phyloP scores from a whole-genome alignment of 2,888 invertebrate species.

The Parnassius mnemosyne region DNA sequence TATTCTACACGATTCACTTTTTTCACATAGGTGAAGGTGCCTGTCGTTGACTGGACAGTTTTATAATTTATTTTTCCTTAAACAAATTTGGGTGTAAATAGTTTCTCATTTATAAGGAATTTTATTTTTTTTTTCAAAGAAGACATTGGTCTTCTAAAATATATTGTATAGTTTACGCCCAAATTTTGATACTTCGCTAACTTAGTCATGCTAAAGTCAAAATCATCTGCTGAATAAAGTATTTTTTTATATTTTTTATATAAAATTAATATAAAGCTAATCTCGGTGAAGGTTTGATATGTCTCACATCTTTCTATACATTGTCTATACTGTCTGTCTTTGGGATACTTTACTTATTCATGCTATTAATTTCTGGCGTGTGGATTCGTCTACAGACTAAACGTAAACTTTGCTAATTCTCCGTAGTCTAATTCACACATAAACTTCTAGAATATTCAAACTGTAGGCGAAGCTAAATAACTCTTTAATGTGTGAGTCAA shows the following conservation, averaged over 20 bases:
- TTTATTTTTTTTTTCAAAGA: too few relatives aligned
- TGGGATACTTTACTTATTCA: conserved; percentile 38
- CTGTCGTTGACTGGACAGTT: conserved; percentile 30
- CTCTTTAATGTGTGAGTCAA: conserved; percentile 6
- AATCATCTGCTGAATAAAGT: conserved; percentile 23
- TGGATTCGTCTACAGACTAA: conserved; percentile 12
- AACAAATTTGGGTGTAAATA: conserved; percentile 16
- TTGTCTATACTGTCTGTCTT: conserved; percentile 39
- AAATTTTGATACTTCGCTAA: conserved; percentile 3
- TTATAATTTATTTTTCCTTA: conserved; percentile 1
- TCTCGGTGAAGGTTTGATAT: conserved; percentile 80
- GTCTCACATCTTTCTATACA: conserved; percentile 41
- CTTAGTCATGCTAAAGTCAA: conserved; percentile 15
- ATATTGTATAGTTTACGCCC: conserved; percentile 14
- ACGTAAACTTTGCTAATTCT: neutral
- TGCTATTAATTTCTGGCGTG: conserved; percentile 3
- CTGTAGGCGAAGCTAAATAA: conserved; percentile 14
- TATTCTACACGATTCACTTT: conserved; percentile 48
- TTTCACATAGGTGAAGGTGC: conserved; percentile 56
- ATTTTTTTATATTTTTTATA: conserved; percentile 32
- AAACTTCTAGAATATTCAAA: conserved; percentile 1
- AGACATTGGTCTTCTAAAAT: too few relatives aligned
- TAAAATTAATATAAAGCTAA: conserved; percentile 47
- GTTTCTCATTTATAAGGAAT: neutral
- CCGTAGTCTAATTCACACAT: conserved; percentile 3